A percentile compares a stretch with the other conserved stretches of the same genome.
These are phyloP conservation scores for Xestobium rufovillosum DNA, from an alignment of 2,888 invertebrate genomes.

Conservation along the genomic window DNA sequence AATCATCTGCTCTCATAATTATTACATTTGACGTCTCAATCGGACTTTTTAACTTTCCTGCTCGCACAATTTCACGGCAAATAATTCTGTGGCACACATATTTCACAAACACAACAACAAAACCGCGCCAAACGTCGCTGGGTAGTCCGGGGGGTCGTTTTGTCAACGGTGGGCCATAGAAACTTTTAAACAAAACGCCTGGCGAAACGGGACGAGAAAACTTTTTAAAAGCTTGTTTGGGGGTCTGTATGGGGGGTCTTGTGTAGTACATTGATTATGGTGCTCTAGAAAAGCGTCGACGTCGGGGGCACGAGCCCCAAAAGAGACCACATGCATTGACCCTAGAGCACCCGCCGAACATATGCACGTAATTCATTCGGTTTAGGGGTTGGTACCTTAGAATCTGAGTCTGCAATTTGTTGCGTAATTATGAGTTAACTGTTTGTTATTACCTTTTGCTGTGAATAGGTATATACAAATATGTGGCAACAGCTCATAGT, in stretches of 20 bases:
- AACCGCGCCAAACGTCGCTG: constrained; percentile 19
- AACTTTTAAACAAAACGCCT: constrained; percentile 33
- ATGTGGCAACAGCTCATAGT: no score
- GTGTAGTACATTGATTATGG: constrained; percentile 12
- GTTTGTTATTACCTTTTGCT: no score
- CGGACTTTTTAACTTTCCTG: constrained; percentile 19
- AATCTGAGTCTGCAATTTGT: constrained; percentile 23
- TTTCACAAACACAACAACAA: constrained; percentile 28
- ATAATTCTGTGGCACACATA: constrained; percentile 29
- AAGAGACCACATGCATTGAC: constrained; percentile 18
- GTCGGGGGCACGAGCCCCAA: constrained; percentile 29
- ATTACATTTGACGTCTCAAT: constrained; percentile 24
- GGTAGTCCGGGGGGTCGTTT: constrained; percentile 22
- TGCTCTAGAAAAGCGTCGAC: constrained; percentile 18
- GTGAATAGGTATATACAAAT: no score
- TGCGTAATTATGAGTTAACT: constrained; percentile 16
- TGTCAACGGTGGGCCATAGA: constrained; percentile 30
- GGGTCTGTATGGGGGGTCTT: constrained; percentile 30
- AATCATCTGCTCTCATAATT: constrained; percentile 21
- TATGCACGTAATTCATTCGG: not conserved
- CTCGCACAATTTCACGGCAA: constrained; percentile 32
- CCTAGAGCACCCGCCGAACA: no score
- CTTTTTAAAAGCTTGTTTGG: constrained; percentile 28
- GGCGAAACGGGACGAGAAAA: constrained; percentile 25
- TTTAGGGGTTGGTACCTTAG: constrained; percentile 1